Evolutionary conservation across 2,888 invertebrate species (phyloP).

Genomic region (Drosophila pseudotakahashii): DNA sequence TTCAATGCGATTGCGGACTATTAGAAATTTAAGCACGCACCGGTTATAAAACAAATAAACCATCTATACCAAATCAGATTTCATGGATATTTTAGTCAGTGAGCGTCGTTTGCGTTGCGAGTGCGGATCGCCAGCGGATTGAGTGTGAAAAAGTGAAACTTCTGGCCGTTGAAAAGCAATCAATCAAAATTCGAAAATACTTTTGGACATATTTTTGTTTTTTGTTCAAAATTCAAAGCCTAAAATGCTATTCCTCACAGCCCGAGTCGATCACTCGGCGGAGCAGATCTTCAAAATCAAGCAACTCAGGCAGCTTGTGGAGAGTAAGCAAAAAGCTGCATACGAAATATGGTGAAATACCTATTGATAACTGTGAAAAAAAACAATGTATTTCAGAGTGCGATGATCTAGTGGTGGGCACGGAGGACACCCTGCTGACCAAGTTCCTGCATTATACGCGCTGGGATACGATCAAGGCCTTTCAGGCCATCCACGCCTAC

Average conservation of each 20-base stretch:
- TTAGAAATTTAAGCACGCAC: constrained; percentile 58
- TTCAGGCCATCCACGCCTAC: constrained; percentile 71
- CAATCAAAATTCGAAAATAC: constrained; percentile 10
- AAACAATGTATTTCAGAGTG: constrained; percentile 52
- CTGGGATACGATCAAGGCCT: constrained; percentile 79
- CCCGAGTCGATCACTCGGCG: constrained; percentile 57
- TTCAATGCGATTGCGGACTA: constrained; percentile 12
- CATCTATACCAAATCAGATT: constrained; percentile 47
- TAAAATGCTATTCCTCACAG: constrained; percentile 61
- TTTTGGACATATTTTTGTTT: not conserved
- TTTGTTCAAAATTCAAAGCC: constrained; percentile 15
- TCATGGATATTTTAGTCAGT: constrained; percentile 54
- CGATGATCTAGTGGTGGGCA: constrained; percentile 71
- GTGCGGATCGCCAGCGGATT: constrained; percentile 52
- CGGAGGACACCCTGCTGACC: constrained; percentile 76
- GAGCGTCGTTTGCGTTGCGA: constrained; percentile 43
- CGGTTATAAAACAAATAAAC: constrained; percentile 50
- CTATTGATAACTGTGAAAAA: not conserved
- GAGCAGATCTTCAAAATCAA: constrained; percentile 69
- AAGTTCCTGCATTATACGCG: constrained; percentile 73
- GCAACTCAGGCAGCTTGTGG: constrained; percentile 67
- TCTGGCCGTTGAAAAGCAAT: constrained; percentile 1
- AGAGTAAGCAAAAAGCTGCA: constrained; percentile 56
- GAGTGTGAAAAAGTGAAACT: constrained; percentile 23
- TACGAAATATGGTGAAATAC: not conserved